Evolutionary conservation across 2,113 vertebrate species (phyloP).

Genomic region (Coregonus clupeaformis): DNA sequence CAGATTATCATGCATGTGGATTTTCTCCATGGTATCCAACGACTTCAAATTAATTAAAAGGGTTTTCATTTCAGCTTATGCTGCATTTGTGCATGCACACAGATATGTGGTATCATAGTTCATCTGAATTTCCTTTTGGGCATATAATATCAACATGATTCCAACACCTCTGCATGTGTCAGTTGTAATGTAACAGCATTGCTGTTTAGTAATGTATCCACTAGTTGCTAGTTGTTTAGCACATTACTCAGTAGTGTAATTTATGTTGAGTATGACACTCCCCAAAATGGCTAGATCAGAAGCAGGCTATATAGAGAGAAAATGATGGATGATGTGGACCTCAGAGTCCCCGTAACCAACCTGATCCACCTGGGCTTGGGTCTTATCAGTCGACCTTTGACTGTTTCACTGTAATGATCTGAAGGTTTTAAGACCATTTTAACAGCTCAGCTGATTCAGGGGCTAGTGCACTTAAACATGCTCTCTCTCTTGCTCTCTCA

Average conservation of each 20-base stretch:
- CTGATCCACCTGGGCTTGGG: background rate
- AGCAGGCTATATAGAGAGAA: too few relatives aligned
- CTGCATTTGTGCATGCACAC: slow-evolving; percentile 13
- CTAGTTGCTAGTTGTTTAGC: background rate
- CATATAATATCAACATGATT: background rate
- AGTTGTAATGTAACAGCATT: background rate
- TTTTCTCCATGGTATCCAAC: slow-evolving; percentile 58
- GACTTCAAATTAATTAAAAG: slow-evolving; percentile 64
- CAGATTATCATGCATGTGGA: slow-evolving; percentile 65
- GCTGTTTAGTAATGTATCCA: slow-evolving; percentile 11
- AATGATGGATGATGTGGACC: too few relatives aligned
- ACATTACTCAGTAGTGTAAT: background rate
- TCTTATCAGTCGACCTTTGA: background rate
- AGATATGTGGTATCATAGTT: background rate
- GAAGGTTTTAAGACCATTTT: background rate
- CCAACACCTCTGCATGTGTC: slow-evolving; percentile 7
- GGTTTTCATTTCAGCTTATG: slow-evolving; percentile 36
- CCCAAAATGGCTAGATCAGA: background rate
- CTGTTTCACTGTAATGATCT: background rate
- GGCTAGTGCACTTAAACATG: background rate
- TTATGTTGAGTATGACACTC: background rate
- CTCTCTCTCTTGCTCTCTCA: background rate
- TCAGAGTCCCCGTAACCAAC: background rate
- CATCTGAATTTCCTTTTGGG: slow-evolving; percentile 20
- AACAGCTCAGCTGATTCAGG: background rate